Evolutionary conservation across 1,140 invertebrate species (phyloP), one percentile per base, ranked within the genome.

Genomic region (Vanessa tameamea): DNA sequence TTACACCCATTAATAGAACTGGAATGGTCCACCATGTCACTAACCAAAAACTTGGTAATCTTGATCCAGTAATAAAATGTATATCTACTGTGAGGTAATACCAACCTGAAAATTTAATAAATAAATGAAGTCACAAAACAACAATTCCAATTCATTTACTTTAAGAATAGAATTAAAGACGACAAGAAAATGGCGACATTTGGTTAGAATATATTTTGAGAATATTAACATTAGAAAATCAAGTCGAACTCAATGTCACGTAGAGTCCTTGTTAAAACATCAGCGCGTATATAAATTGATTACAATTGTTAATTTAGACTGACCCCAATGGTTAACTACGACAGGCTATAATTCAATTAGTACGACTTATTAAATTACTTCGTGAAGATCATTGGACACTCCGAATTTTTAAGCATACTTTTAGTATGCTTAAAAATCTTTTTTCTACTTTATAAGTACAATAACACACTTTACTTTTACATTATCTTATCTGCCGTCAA

Each of bases 1-100:
- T 86, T 0, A 88, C 74, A 3, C 87, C 87, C 61, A 90, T 72
- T 5, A 92, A 69, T 4, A 91, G 47, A 3, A 87, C 57, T 1
- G 89, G 90, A 7, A 81, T 84, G 0, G 76, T 15, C 86, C 87
- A 90, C 87, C 88, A 90, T 0, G 78, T 80, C 3, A 82, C 77
- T 59, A 88, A 72, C 87, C 85, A 91, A 67, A 87, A 82, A 13
- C 81, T 82, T 7, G 89, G 82, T 7, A 91, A 63, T 43, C 79
- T 87, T n/a, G 79, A 78, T 11, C 90, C 87, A 16, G 90, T 92
- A 0, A 92, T 78, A 66, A 92, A 92, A 72, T 91, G 81, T 66
- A 92, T 85, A 63, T 91, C 90, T 0, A 86, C 81, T 64, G 84
- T 84, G 16, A 92, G 80, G 66, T 90, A 85, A 64, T 79, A 85